Evolutionary conservation across 2,797 vertebrate species (phyloP).

Genomic region (Sebastes nivosus): DNA sequence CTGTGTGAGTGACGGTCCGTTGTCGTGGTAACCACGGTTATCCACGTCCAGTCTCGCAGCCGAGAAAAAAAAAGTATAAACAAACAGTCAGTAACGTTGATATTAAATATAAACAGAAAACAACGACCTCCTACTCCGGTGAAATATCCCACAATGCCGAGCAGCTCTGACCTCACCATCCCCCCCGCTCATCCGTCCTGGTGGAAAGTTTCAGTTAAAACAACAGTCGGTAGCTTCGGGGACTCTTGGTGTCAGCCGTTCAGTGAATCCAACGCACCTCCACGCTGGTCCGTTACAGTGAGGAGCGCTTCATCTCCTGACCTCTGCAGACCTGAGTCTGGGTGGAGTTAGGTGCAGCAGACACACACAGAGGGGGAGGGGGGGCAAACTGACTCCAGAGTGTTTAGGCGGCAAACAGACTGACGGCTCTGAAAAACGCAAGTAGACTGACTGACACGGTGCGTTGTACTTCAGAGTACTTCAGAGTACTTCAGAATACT

Average conservation of each 20-base stretch:
- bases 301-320: constrained; percentile 1
- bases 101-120: neutral
- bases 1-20: neutral
- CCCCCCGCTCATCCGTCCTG: neutral
- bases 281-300: neutral
- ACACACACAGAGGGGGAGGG: neutral
- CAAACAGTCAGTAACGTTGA: neutral
- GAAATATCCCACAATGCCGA: neutral
- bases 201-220: neutral
- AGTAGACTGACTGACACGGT: neutral
- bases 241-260: neutral
- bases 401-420: constrained; percentile 13
- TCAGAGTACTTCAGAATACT: neutral
- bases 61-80: neutral
- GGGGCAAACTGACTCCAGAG: neutral
- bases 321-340: neutral
- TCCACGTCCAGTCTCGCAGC: neutral
- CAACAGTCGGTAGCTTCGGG: neutral
- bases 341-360: neutral
- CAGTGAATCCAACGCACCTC: neutral
- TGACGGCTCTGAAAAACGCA: neutral
- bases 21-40: neutral
- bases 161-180: constrained; percentile 3
- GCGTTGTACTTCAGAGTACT: neutral
- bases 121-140: neutral